Evolutionary conservation across 2,113 vertebrate genomes (phyloP).

Genomic region (Petrocephalus zakoni): DNA sequence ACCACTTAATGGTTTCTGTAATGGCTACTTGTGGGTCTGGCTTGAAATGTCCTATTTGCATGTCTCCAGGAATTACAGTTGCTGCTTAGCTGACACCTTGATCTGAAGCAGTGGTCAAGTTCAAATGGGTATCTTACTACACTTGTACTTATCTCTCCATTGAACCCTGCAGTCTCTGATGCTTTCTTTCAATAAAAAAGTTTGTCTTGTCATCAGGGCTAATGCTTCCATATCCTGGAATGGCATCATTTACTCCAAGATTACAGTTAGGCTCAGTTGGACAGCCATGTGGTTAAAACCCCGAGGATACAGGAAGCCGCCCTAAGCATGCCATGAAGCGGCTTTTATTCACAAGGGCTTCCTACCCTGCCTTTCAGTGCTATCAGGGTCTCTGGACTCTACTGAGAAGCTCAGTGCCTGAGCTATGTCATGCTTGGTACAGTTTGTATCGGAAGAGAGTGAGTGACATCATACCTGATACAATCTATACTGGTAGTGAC

Average conservation of each 20-base stretch:
- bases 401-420: not conserved
- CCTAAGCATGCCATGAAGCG: not conserved
- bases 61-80: not conserved
- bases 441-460: not conserved
- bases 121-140: not conserved
- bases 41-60: not conserved
- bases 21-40: not conserved
- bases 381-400: not conserved
- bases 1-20: not conserved
- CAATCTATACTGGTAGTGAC: not conserved
- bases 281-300: too few relatives aligned
- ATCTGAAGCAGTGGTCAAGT: not conserved
- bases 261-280: not conserved
- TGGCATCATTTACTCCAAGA: not conserved
- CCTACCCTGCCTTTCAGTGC: not conserved
- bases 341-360: not conserved
- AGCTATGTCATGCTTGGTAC: not conserved
- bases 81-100: not conserved
- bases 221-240: slow-evolving; percentile 1
- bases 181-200: not conserved
- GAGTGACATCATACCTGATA: not conserved
- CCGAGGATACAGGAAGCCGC: not conserved
- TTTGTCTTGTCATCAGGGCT: not conserved
- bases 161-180: not conserved
- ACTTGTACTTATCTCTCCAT: not conserved